Conservation (phyloP, 2,888 invertebrate genomes). For the Rhogogaster chlorosoma region DNA sequence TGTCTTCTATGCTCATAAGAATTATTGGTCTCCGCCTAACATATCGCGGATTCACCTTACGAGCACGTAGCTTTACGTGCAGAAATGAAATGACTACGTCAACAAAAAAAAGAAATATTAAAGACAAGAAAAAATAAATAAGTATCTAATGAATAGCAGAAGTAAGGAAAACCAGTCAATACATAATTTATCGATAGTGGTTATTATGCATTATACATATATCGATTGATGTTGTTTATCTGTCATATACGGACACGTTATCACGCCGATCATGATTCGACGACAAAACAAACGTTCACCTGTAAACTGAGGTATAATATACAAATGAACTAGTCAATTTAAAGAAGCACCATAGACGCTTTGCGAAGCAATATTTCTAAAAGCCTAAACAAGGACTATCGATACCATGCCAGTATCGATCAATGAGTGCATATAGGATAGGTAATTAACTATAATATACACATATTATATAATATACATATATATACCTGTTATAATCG, state of each 20-base stretch:
- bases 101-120: background rate
- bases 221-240: constrained; percentile 22
- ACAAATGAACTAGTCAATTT: constrained; percentile 71
- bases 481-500: constrained; percentile 37
- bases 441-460: constrained; percentile 36
- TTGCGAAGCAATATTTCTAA: constrained; percentile 67
- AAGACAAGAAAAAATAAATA: background rate
- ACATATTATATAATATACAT: constrained; percentile 22
- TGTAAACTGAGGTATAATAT: constrained; percentile 53
- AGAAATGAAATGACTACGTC: background rate
- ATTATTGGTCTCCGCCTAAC: constrained; percentile 4
- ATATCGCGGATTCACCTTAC: constrained; percentile 24
- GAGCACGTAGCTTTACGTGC: background rate
- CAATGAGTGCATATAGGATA: constrained; percentile 42
- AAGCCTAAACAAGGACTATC: constrained; percentile 58
- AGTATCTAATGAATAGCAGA: background rate
- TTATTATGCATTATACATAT: background rate
- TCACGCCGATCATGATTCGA: background rate
- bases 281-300: background rate
- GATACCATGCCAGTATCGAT: constrained; percentile 56
- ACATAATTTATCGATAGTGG: constrained; percentile 28
- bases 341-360: constrained; percentile 69
- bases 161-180: constrained; percentile 38
- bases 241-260: background rate
- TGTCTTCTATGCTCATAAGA: background rate